Base-by-base conservation (phyloP, 30 jellyfish, hydroid and myxozoan genomes). In the Turritopsis rubra region DNA sequence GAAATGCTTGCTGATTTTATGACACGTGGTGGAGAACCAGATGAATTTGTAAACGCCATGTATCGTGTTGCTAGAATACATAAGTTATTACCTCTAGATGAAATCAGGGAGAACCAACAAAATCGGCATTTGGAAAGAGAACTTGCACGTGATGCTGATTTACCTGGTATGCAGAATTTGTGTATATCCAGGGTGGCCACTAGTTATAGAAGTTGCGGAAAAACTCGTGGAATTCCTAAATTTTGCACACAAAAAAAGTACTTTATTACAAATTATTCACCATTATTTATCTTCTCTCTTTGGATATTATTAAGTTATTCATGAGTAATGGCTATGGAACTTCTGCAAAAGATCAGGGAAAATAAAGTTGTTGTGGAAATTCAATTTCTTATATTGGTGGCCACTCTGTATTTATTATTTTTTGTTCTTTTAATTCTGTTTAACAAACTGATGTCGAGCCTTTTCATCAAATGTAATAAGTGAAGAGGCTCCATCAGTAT, bases 21-120 rank as follows among this genome's bases (percentile, higher is more conserved):
- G 85, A 68, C 90, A 21, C 95, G 97, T 18, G 92, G 87, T 26
- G 97, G 97, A 8, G 90, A 86, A 19, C 88, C 87, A 0, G 83
- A 41, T 17, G 85, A 82, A 18, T 86, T 86, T 75, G 31, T 80
- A 0, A 29, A 74, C 28, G 93, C 97, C 52, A 83, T 91, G 96
- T 81, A 66, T 28, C 65, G 80, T 23, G 97, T 91, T 9, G 95
- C 97, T 22, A 84, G 96, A 53, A 72, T 82, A 13, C 72, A 71
- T 20, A 85, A 85, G 53, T 85, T 89, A 53, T 80, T 89, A 21
- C 94, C 96, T 1, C 70, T 53, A 16, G 94, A 89, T 21, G 90
- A 84, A 54, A 84, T 84, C 88, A 85, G 85, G 94, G 96, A 89
- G 76, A 89, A 89, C 79, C 82, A 91, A 85, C 90, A 89, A 52